A percentile compares a stretch with the other conserved stretches of the same genome.
phyloP scores from a whole-genome alignment of 1,140 invertebrate species.

The Planococcus citri region DNA sequence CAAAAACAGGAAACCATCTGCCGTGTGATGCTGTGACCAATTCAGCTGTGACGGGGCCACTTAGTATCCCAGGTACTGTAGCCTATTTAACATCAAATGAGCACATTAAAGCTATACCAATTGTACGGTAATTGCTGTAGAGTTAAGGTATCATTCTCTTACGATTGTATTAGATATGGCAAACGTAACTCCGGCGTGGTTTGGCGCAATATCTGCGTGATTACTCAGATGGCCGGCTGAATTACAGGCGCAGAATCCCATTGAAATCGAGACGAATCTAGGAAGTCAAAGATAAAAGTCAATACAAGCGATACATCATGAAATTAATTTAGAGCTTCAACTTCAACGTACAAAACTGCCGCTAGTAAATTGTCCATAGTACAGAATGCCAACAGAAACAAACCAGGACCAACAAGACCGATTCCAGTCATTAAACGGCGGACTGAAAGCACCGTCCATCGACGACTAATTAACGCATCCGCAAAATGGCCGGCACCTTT shows the following conservation, averaged over 20 bases:
- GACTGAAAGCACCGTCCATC: conserved; percentile 60
- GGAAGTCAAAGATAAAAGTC: conserved; percentile 25
- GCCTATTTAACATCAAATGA: too few relatives aligned
- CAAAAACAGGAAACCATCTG: conserved; percentile 64
- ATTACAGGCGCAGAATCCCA: conserved; percentile 65
- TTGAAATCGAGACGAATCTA: conserved; percentile 61
- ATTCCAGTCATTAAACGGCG: conserved; percentile 61
- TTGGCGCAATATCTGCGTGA: conserved; percentile 65
- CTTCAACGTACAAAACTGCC: conserved; percentile 54
- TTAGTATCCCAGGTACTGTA: conserved; percentile 63
- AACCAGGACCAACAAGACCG: conserved; percentile 58
- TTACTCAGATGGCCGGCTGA: conserved; percentile 67
- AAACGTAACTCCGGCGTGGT: conserved; percentile 67
- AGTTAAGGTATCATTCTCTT: conserved; percentile 31
- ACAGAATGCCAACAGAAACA: conserved; percentile 60
- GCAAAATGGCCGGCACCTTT: conserved; percentile 58
- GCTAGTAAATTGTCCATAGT: conserved; percentile 55
- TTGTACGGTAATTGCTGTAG: background rate
- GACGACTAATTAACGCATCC: conserved; percentile 48
- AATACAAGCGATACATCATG: background rate
- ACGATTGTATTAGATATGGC: conserved; percentile 67
- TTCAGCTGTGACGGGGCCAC: conserved; percentile 64
- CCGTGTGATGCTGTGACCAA: conserved; percentile 57
- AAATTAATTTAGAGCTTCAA: conserved; percentile 16
- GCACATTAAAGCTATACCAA: conserved; percentile 27